Evolutionary conservation across 2,888 invertebrate genomes (phyloP).

Genomic region (Hirtodrosophila alboralis): DNA sequence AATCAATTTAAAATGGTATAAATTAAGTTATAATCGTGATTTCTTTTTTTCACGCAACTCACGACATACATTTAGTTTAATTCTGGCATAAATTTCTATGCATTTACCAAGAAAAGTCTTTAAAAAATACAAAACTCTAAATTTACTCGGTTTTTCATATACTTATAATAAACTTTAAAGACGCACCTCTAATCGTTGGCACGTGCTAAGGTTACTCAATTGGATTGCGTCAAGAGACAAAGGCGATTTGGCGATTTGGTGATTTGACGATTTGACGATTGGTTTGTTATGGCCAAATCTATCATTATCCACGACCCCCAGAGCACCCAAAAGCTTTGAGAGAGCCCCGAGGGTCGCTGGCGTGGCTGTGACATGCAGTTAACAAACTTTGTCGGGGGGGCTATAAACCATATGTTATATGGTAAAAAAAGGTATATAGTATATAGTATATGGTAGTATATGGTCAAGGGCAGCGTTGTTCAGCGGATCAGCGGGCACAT

Average conservation of each 20-base stretch:
- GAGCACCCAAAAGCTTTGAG: constrained; percentile 27
- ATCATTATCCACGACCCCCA: constrained; percentile 68
- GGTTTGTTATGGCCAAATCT: constrained; percentile 24
- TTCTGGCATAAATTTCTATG: constrained; percentile 7
- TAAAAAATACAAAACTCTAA: constrained; percentile 5
- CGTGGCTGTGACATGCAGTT: constrained; percentile 57
- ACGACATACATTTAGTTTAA: constrained; percentile 4
- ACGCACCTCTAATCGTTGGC: constrained; percentile 63
- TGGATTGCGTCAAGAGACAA: constrained; percentile 43
- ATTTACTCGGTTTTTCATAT: too few species aligned
- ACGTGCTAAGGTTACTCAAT: constrained; percentile 76
- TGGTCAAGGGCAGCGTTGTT: constrained; percentile 70
- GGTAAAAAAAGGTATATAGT: constrained; percentile 19
- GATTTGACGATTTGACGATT: constrained; percentile 43
- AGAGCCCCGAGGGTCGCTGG: constrained; percentile 69
- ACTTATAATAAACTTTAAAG: constrained; percentile 36
- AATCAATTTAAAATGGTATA: too few species aligned
- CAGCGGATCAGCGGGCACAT: constrained; percentile 73
- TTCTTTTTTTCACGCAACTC: neutral
- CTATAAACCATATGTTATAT: constrained; percentile 1
- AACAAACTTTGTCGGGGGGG: constrained; percentile 32
- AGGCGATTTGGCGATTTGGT: constrained; percentile 51
- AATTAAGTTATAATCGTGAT: too few species aligned
- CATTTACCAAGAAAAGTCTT: constrained; percentile 12
- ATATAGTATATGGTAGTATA: constrained; percentile 46